Base-by-base conservation (phyloP, 1,140 invertebrate species). In the Artemia franciscana region DNA sequence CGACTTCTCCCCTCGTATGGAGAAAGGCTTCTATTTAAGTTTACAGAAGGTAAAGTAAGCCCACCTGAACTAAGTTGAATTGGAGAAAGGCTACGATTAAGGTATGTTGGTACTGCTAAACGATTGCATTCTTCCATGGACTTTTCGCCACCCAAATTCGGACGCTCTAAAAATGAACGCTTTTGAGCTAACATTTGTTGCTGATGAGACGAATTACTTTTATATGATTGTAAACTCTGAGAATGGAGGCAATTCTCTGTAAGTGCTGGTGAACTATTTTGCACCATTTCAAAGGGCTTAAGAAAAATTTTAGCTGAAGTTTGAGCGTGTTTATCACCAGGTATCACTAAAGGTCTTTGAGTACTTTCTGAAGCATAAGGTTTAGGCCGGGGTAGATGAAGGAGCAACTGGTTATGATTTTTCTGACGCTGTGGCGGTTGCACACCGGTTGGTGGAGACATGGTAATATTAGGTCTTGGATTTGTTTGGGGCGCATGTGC, bases 401-500 rank as follows among this genome's bases (percentile, higher is more conserved):
- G 67, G 39, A 51, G 39, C 15, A 67, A 64, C 26, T 64, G 60
- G 25, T 60, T 63, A 65, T 26, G 60, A 26, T 51, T 28, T 27
- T 18, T 51, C 18, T 51, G 57, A 27, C 27, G 60, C 56, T 59
- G 56, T 58, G 57, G 63, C 58, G 58, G 39, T 51, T 51, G 39
- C 25, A 59, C 30, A 9, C 26, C 24, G 25, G 30, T 51, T n/a
- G 28, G 28, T 21, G 51, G 25, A 39, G 30, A 24, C 26, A 24
- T 30, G 24, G 28, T n/a, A n/a, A 51, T 61, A 3, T 64, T 59
- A 5, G 76, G 76, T 63, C 82, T 76, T 70, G 82, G 84, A 75
- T 88, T 89, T 4, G 84, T 84, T 71, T 86, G 82, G 25, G 86
- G 86, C 70, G 87, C 86, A 71, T 91, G 84, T 3, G 86, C 87